A percentile compares a stretch with the other conserved stretches of the same genome.
These are phyloP conservation scores for Luperina testacea DNA, from an alignment of 2,888 invertebrate genomes.

Conservation along the genomic window DNA sequence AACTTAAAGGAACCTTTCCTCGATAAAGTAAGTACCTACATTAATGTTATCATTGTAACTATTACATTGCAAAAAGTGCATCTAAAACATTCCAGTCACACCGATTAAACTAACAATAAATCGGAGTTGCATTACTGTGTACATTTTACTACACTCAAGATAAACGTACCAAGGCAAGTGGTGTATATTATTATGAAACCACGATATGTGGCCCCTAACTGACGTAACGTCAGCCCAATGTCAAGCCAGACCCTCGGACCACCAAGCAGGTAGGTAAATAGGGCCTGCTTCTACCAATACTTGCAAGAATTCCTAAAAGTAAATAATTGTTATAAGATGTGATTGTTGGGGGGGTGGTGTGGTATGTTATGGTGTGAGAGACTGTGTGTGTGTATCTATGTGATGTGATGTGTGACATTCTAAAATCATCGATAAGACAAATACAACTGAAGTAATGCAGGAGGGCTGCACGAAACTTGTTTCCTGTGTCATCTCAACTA, in stretches of 20 bases:
- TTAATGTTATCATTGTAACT: background rate
- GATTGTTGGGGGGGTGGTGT: background rate
- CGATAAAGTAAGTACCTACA: background rate
- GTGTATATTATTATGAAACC: slow-evolving; percentile 67
- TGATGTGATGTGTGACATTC: background rate
- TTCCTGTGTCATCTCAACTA: background rate
- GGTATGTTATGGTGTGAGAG: background rate
- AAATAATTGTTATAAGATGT: background rate
- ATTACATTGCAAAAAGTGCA: background rate
- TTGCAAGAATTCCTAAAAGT: background rate
- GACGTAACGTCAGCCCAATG: slow-evolving; percentile 60
- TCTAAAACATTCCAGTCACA: background rate
- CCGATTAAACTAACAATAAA: background rate
- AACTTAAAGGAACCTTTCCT: background rate
- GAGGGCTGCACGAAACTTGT: background rate
- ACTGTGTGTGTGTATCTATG: background rate
- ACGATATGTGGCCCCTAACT: slow-evolving; percentile 56
- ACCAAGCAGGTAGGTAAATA: background rate
- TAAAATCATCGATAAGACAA: background rate
- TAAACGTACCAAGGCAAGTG: slow-evolving; percentile 42
- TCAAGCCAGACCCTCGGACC: slow-evolving; percentile 43
- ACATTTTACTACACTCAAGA: slow-evolving; percentile 24
- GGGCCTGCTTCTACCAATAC: background rate
- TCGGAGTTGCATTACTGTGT: slow-evolving; percentile 22
- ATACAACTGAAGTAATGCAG: background rate